phyloP scores from a whole-genome alignment of 1,140 invertebrate genomes.

The Eriocheir sinensis region DNA sequence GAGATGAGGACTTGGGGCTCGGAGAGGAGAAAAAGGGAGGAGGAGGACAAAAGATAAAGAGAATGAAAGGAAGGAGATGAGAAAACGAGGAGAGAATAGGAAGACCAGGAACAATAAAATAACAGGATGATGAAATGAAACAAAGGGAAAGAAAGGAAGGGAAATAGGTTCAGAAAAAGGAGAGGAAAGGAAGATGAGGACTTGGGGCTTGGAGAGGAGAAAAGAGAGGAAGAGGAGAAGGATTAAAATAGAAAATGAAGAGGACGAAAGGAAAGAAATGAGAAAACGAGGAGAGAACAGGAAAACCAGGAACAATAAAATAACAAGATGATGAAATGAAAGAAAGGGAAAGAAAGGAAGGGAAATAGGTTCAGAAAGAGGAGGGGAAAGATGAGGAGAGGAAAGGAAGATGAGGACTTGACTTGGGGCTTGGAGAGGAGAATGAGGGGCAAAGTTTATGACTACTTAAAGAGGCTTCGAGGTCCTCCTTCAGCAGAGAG shows the following conservation, averaged over 20 bases:
- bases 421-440: neutral
- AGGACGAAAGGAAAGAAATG: neutral
- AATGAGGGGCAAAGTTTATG: neutral
- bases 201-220: too few relatives aligned
- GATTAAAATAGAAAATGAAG: neutral
- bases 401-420: too few relatives aligned
- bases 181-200: neutral
- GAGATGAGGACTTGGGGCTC: neutral
- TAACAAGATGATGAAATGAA: neutral
- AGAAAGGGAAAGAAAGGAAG: too few relatives aligned
- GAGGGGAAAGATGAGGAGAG: too few relatives aligned
- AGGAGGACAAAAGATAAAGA: neutral
- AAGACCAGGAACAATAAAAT: too few relatives aligned
- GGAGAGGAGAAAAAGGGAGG: neutral
- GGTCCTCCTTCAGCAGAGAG: too few relatives aligned
- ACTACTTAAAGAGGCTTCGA: neutral
- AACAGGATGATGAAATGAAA: too few relatives aligned
- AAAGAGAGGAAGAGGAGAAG: neutral
- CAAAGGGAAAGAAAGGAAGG: too few relatives aligned
- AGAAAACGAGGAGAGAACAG: too few relatives aligned
- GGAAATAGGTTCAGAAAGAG: too few relatives aligned
- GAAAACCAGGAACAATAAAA: too few relatives aligned
- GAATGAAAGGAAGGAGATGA: neutral
- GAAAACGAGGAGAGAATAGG: neutral
- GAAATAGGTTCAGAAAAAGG: neutral